Base-by-base conservation (phyloP, 2,797 vertebrate genomes). In the Gymnothorax reevesii region DNA sequence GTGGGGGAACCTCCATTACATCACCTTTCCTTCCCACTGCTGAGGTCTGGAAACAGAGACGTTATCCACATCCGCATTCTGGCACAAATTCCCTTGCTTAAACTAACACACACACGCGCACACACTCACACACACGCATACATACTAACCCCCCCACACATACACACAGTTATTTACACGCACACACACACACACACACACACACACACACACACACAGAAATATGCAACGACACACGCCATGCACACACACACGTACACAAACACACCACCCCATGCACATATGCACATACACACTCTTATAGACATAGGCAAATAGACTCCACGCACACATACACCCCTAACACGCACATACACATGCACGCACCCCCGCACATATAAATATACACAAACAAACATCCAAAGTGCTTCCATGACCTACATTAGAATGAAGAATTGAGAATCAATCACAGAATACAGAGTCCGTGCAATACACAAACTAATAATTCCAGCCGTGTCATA, bases 21-120 rank as follows among this genome's bases (percentile, higher is more conserved):
- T 87, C 83, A 33, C 69, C 69, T 84, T 87, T 87, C 86, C 83
- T 83, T 71, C 75, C 82, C 71, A 57, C 42, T 83, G 83, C 66
- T 77, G 82, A 84, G 66, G 57, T 42, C 64, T 83, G 62, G 71
- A 66, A 82, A 87, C 82, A 86, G 52, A 82, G 77, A 9, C 77
- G 66, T 77, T 80, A 80, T 80, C 52, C 52, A 22, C 77, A 80
- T 80, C 77, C 77, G 49, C 49, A 80, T 80, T 80, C 77, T 55
- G 49, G 8, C 77, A 22, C 73, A 17, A 13, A 20, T 49, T 17
- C 33, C 33, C 33, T 49, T 49, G 52, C 73, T 49, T 1, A 52
- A 42, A 77, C 73, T 25, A 9, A 77, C 15, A 20, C 17, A 55
- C 77, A 85, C 64, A 66, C 80, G 57, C 80, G 57, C 54, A 10